Evolutionary conservation across 2,888 invertebrate species (phyloP), one percentile per base, ranked within the genome.

Genomic region (Tipula unca): DNA sequence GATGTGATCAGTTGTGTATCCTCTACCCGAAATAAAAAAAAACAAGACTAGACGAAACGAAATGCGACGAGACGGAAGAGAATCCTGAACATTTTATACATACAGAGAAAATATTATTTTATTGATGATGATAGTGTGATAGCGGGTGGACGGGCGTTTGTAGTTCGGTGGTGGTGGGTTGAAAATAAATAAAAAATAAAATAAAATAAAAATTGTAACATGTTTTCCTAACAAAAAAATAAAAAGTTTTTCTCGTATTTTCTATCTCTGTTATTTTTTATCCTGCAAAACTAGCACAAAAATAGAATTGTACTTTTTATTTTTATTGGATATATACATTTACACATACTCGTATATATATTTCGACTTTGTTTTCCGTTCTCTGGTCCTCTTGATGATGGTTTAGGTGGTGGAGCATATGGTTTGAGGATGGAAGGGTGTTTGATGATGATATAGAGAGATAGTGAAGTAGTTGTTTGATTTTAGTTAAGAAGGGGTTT

Each of bases 61-160:
- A 69, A 69, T 69, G 69, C 69, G 69, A 69, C 69, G 69, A 69
- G 69, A 69, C 69, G 69, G 69, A 69, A 69, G 69, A 69, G 69
- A 69, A 69, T 69, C 69, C 69, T 69, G 69, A 69, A 69, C 25
- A 69, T 69, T 69, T 69, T 69, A 25, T 69, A 69, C 69, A 69
- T 69, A 69, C 25, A 69, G 69, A 69, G 69, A 69, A 69, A 69
- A 69, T 69, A 69, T 69, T 25, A 69, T 69, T 69, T 69, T 69
- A 69, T 25, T 69, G 69, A 69, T 69, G 69, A 69, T 69, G 69
- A 69, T 69, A 69, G 69, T 69, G 69, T 69, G 69, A 69, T 69
- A 69, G 69, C 25, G 69, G 69, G 69, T 69, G 69, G 2, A 20
- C 25, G 13, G 69, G 69, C 20, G 69, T 25, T 25, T 69, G 69